Evolutionary conservation across 2,888 invertebrate species (phyloP), one percentile per base, ranked within the genome.

Genomic region (Prenolepis imparis): DNA sequence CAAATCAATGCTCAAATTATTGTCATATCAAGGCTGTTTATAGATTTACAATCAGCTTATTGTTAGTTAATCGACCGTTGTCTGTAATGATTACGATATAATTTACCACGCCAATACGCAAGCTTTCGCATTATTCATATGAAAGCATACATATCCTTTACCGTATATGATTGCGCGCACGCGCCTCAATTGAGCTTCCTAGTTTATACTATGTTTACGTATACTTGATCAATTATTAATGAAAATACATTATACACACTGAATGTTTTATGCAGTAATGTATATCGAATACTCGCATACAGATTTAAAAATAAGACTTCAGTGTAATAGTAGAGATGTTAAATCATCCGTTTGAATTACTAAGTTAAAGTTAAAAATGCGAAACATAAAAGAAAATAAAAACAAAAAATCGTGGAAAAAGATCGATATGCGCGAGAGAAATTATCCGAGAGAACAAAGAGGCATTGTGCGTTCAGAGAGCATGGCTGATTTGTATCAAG

Each of bases 91-190:
- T 61, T 57, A 57, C 21, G 39, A 57, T 21, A 57, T 1, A 72
- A 72, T 72, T 72, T 57, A 39, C 18, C 18, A 21, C 41, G 28
- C 59, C 36, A 15, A 32, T 28, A 24, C 18, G 39, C 70, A 57
- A 55, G 24, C 24, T 41, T 41, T 73, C 41, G n/a, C 28, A 28
- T 59, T 44, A 73, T 61, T 41, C n/a, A 21, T 44, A 44, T 72
- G 28, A 73, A 73, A 73, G 59, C n/a, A 52, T 1, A 28, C 28
- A 9, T 21, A 70, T 36, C 21, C 52, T 57, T 72, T 68, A 68
- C 9, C 11, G 9, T 44, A 8, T n/a, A 6, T 15, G n/a, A n/a
- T 41, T 3, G 3, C 28, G 3, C 28, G 24, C 18, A 73, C 39
- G 28, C 44, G 28, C 15, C n/a, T 21, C 39, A 12, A 44, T 28